These are phyloP conservation scores for Cryptosula pallasiana DNA, from an alignment of 2,888 invertebrate genomes.

Conservation along the genomic window DNA sequence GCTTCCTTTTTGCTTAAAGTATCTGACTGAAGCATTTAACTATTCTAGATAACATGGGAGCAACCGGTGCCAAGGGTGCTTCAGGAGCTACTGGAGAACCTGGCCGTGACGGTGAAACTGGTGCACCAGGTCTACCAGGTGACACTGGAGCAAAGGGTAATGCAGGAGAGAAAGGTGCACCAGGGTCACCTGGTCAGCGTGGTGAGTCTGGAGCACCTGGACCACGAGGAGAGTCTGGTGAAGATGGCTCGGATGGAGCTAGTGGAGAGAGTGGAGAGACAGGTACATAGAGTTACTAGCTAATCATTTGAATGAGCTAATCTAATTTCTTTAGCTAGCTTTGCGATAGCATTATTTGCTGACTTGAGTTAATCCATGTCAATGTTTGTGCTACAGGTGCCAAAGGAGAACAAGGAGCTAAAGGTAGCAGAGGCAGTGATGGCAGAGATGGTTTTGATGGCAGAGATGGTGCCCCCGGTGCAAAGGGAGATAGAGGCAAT, in stretches of 20 bases:
- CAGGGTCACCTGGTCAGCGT: not conserved
- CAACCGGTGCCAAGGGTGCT: not conserved
- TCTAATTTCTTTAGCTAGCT: too few relatives aligned
- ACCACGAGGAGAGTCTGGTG: not conserved
- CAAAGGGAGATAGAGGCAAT: not conserved
- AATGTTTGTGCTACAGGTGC: too few relatives aligned
- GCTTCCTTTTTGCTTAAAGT: too few relatives aligned
- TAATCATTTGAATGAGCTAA: too few relatives aligned
- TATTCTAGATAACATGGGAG: conserved; percentile 18
- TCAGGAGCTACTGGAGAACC: not conserved
- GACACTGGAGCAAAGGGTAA: not conserved
- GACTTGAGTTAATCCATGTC: too few relatives aligned
- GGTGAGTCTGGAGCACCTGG: not conserved
- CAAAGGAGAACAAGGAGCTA: not conserved
- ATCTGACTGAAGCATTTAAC: too few relatives aligned
- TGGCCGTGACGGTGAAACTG: conserved; percentile 18
- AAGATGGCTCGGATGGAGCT: not conserved
- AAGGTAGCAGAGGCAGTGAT: not conserved
- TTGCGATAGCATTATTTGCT: too few relatives aligned
- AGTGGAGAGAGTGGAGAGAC: not conserved
- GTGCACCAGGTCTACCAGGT: conserved; percentile 12
- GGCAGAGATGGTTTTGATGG: conserved; percentile 8
- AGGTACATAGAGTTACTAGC: conserved; percentile 24
- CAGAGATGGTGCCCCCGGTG: not conserved
- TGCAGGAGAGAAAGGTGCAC: not conserved